These are phyloP conservation scores for Euclidia mi DNA, from an alignment of 2,888 invertebrate genomes.

Conservation along the genomic window DNA sequence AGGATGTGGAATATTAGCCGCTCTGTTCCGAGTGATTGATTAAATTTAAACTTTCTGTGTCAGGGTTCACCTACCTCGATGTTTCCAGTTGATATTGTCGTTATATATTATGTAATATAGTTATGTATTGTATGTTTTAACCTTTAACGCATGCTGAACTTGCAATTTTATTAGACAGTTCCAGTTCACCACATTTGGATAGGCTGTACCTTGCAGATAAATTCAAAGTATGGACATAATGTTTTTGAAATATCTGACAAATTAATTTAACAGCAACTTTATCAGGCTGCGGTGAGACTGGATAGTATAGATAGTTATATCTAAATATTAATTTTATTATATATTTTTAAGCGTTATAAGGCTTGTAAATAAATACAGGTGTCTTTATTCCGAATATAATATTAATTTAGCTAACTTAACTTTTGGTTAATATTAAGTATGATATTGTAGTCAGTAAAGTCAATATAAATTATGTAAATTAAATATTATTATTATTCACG, in stretches of 20 bases:
- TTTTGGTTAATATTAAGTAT: neutral
- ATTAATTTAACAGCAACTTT: too few relatives aligned
- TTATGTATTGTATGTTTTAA: constrained; percentile 4
- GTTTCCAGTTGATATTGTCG: constrained; percentile 25
- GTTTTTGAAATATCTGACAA: too few relatives aligned
- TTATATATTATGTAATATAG: constrained; percentile 15
- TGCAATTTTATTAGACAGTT: too few relatives aligned
- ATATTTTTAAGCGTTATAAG: too few relatives aligned
- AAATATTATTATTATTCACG: neutral
- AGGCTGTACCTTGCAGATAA: too few relatives aligned
- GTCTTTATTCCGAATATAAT: constrained; percentile 6
- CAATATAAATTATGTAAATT: constrained; percentile 7
- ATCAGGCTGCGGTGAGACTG: too few relatives aligned
- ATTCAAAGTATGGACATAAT: too few relatives aligned
- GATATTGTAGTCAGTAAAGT: constrained; percentile 8
- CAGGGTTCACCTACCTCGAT: constrained; percentile 27
- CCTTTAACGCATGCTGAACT: too few relatives aligned
- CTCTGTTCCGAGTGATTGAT: constrained; percentile 43
- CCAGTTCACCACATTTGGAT: too few relatives aligned
- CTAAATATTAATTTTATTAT: too few relatives aligned
- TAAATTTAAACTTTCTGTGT: constrained; percentile 47
- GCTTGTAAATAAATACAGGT: constrained; percentile 4
- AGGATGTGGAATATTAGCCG: constrained; percentile 27
- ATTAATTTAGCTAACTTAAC: neutral
- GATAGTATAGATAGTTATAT: too few relatives aligned